Percentiles rank a stretch among this genome's conserved stretches.
phyloP scores from a whole-genome alignment of 2,797 vertebrate genomes.

The Aeoliscus strigatus region DNA sequence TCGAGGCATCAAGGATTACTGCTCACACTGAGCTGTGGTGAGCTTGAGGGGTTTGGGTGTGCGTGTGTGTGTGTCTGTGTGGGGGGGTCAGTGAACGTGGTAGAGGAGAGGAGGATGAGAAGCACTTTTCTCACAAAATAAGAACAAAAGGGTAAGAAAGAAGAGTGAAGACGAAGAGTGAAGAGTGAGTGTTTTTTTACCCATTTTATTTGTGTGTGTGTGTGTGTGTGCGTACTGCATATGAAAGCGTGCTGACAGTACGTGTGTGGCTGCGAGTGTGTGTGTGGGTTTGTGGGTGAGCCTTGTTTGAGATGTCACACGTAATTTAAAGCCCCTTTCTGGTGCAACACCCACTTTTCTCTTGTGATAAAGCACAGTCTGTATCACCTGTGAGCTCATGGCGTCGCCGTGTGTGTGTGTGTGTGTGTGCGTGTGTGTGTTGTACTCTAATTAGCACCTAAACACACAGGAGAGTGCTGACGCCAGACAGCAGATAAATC shows the following conservation, averaged over 20 bases:
- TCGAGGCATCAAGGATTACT: constrained; percentile 64
- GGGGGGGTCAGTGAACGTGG: constrained; percentile 3
- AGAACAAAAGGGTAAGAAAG: too few species aligned
- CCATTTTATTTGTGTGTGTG: neutral
- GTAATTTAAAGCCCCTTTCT: constrained; percentile 69
- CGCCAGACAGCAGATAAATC: constrained; percentile 73
- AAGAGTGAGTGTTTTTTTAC: too few species aligned
- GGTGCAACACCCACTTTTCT: constrained; percentile 64
- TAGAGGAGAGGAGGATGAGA: constrained; percentile 17
- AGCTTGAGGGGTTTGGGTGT: constrained; percentile 9
- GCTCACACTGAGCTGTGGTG: constrained; percentile 39
- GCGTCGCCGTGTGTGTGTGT: too few species aligned
- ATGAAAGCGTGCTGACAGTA: neutral
- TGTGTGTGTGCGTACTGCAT: neutral
- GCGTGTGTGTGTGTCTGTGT: too few species aligned
- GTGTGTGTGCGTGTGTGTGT: constrained; percentile 24
- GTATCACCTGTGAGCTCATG: constrained; percentile 47
- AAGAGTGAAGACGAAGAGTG: too few species aligned
- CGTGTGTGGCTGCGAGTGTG: constrained; percentile 13
- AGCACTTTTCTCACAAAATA: too few species aligned
- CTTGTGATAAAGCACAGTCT: constrained; percentile 67
- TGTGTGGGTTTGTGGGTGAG: constrained; percentile 25
- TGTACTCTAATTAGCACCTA: constrained; percentile 73
- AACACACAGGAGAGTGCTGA: constrained; percentile 71
- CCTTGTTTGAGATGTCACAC: constrained; percentile 63